Conservation (phyloP, 2,797 vertebrate species). For the Semotilus atromaculatus region DNA sequence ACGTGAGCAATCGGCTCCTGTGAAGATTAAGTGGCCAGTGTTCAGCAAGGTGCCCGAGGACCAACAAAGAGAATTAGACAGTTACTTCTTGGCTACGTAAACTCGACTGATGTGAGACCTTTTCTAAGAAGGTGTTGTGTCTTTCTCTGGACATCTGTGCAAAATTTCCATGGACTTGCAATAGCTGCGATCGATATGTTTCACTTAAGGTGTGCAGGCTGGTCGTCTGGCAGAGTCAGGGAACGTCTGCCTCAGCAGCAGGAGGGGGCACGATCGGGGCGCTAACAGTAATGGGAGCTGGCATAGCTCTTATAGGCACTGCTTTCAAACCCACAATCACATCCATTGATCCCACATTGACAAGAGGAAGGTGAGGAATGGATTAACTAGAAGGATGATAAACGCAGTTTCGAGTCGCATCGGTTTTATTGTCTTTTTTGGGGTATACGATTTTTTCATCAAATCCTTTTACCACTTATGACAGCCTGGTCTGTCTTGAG, state of each 20-base stretch:
- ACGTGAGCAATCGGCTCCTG: conserved; percentile 11
- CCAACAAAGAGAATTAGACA: conserved; percentile 54
- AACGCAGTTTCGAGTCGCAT: too few species aligned
- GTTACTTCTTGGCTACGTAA: conserved; percentile 8
- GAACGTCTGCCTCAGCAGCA: conserved; percentile 57
- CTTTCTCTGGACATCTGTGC: conserved; percentile 45
- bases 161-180: conserved; percentile 61
- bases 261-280: conserved; percentile 51
- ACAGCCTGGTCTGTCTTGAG: too few species aligned
- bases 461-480: too few species aligned
- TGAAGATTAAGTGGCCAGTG: conserved; percentile 59
- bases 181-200: conserved; percentile 73
- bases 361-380: conserved; percentile 55
- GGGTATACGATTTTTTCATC: too few species aligned
- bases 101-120: conserved; percentile 36
- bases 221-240: conserved; percentile 69
- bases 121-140: conserved; percentile 23
- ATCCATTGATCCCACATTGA: conserved; percentile 68
- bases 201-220: conserved; percentile 74
- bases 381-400: background rate
- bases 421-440: too few species aligned
- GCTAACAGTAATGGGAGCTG: conserved; percentile 71
- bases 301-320: conserved; percentile 66
- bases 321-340: conserved; percentile 63
- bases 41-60: conserved; percentile 45